A percentile compares a stretch with the other conserved stretches of the same genome.
Conservation (phyloP, 2,797 vertebrate genomes). For the Esox lucius region DNA sequence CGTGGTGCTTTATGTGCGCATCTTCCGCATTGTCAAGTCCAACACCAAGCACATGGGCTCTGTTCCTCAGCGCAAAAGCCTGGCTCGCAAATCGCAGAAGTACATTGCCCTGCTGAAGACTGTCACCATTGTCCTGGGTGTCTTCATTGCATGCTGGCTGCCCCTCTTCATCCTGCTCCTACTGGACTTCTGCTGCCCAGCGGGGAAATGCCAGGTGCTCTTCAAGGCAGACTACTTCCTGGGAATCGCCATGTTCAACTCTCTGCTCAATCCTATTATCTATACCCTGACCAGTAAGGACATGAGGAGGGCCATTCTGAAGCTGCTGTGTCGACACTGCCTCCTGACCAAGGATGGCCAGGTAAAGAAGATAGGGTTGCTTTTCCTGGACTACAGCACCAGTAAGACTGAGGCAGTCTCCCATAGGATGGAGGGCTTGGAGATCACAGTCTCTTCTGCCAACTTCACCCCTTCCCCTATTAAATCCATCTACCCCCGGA, state of each 20-base stretch:
- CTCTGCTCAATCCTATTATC: constrained; percentile 89
- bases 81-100: constrained; percentile 78
- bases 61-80: constrained; percentile 62
- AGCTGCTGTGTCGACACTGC: constrained; percentile 76
- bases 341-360: constrained; percentile 75
- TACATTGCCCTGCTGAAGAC: constrained; percentile 87
- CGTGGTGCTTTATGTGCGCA: constrained; percentile 82
- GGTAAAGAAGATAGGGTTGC: constrained; percentile 74
- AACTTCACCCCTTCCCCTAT: constrained; percentile 74
- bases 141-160: constrained; percentile 87
- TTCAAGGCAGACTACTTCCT: constrained; percentile 87
- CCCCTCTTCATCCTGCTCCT: constrained; percentile 87
- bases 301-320: constrained; percentile 82
- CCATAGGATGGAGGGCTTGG: constrained; percentile 76
- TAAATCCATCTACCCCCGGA: constrained; percentile 70
- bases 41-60: constrained; percentile 74
- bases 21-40: constrained; percentile 84
- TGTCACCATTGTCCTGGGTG: constrained; percentile 85
- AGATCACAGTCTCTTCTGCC: constrained; percentile 76
- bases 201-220: constrained; percentile 73
- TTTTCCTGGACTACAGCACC: constrained; percentile 82
- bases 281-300: constrained; percentile 90
- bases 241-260: constrained; percentile 88
- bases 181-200: constrained; percentile 79
- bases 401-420: constrained; percentile 78